A percentile compares a stretch with the other conserved stretches of the same genome.
phyloP scores from a whole-genome alignment of 2,797 vertebrate species.

The Peromyscus nudipes region DNA sequence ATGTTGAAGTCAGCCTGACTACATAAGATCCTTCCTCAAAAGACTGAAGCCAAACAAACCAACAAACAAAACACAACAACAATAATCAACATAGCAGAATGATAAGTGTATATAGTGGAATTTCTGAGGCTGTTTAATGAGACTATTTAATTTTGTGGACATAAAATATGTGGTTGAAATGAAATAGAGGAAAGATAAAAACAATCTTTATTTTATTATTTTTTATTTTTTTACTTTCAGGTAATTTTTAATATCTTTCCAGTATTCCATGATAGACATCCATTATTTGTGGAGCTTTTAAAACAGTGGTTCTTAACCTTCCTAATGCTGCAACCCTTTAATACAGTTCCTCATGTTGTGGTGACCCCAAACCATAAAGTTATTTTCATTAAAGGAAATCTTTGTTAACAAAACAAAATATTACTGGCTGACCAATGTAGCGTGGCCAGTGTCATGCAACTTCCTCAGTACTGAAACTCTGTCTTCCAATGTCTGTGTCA shows the following conservation, averaged over 20 bases:
- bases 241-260: too few relatives aligned
- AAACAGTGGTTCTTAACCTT: too few relatives aligned
- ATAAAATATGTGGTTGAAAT: slow-evolving; percentile 31
- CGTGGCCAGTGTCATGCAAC: not conserved
- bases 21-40: not conserved
- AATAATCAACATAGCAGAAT: not conserved
- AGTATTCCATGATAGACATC: too few relatives aligned
- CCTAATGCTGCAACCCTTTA: too few relatives aligned
- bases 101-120: not conserved
- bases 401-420: too few relatives aligned
- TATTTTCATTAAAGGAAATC: too few relatives aligned
- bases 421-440: too few relatives aligned
- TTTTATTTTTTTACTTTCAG: too few relatives aligned
- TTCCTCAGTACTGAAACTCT: not conserved
- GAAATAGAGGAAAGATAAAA: slow-evolving; percentile 4
- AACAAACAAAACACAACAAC: not conserved
- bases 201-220: not conserved
- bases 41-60: not conserved
- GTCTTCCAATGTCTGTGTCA: not conserved
- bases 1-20: not conserved
- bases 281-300: too few relatives aligned
- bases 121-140: slow-evolving; percentile 54
- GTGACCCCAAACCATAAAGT: too few relatives aligned
- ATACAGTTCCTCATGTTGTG: too few relatives aligned
- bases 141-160: slow-evolving; percentile 49